Base-by-base conservation (phyloP, 2,113 vertebrate species). In the Piliocolobus tephrosceles region DNA sequence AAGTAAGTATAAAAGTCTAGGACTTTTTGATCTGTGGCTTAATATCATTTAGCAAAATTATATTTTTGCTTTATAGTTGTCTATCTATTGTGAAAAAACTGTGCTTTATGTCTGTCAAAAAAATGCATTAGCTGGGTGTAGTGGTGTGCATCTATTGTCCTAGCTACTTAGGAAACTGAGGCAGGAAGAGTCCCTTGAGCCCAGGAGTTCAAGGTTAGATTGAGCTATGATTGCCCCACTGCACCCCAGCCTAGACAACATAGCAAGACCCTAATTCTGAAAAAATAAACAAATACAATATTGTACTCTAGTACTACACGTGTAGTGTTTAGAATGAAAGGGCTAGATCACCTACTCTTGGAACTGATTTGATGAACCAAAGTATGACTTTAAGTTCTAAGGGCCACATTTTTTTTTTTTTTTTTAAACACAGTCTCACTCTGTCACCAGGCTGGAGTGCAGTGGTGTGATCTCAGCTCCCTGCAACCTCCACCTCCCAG, bases 1-100 rank as follows among this genome's bases (percentile, higher is more conserved):
- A 85, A 94, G 40, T 83, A 84, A 89, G 25, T 72, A 43, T 85
- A 87, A 90, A 86, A 89, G 73, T 90, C 38, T 92, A 90, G 45
- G 50, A 92, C 38, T 79, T 94, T 83, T 61, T 43, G 10, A 79
- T 87, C 20, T 86, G 25, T 96, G 45, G 8, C 32, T 91, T 88
- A 90, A 87, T 57, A 58, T 8, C 25, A 57, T 86, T 38, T 82
- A 87, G 13, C 32, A 88, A 90, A 96, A 50, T 50, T 50, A 50
- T 50, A 50, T 50, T 14, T 50, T 4, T 50, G 47, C 47, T 14
- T 50, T 95, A 90, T 94, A 45, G 85, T 75, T 92, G 91, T 92
- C n/a, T 92, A 43, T 78, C n/a, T 23, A 57, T 90, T 27, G 61
- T 85, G 30, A 13, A 70, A 95, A 79, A 94, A 85, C 32, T 76